Evolutionary conservation across 2,113 vertebrate genomes (phyloP), one percentile per base, ranked within the genome.

Genomic region (Oncorhynchus tshawytscha): DNA sequence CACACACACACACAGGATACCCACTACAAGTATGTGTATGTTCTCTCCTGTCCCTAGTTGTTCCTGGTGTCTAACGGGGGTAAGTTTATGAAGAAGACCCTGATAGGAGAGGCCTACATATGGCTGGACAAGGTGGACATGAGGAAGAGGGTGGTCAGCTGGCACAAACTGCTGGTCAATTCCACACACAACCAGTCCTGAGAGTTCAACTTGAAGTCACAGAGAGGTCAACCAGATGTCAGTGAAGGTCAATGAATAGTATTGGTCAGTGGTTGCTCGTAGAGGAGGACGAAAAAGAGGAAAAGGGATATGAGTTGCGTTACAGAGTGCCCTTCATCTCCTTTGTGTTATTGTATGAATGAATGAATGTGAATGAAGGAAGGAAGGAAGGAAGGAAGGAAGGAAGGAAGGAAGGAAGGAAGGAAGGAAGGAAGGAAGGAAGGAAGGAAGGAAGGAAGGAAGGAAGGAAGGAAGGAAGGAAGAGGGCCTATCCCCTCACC

Each of bases 91-190:
- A 99, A 99, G 94, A 99, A 99, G 93, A 99, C 97, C 25, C 88
- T 99, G 86, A 99, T 99, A 79, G 97, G 98, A 0, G 98, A 99
- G 90, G 97, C 98, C 79, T 99, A 97, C 91, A 96, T 99, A 91
- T 99, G 97, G 96, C 94, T 99, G 85, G 98, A 99, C 93, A 99
- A 98, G 92, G 96, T 99, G 91, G 98, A 99, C 93, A 97, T 99
- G 93, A 96, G 97, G 85, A 99, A 99, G 93, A 94, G 97, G 87
- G 95, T 95, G 81, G 97, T 99, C 86, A 99, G 97, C 93, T 99
- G 98, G 98, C 97, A 99, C 95, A 99, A 99, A 91, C 92, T 99
- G 83, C 93, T 97, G 64, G 94, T 95, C 92, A 98, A 95, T 86
- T 94, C 96, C 73, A 93, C 94, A 79, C 96, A 95, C 86, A 94